Evolutionary conservation across 2,113 vertebrate species (phyloP).

Genomic region (Jacana jacana): DNA sequence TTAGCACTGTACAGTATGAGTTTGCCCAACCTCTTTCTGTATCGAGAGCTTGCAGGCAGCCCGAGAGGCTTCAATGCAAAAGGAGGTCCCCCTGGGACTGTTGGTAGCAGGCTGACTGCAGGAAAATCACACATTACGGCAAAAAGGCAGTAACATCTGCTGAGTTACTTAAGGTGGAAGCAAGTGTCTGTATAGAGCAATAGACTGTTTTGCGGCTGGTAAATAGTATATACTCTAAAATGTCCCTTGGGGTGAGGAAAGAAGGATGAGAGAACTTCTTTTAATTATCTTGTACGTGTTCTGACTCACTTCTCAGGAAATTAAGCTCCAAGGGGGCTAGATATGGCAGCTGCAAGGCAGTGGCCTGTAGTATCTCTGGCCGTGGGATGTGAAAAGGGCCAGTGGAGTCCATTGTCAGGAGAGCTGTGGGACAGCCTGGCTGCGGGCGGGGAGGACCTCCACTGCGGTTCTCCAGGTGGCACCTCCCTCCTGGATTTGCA

Average conservation of each 20-base stretch:
- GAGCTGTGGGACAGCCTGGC: background rate
- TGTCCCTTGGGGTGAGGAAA: background rate
- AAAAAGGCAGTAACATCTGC: background rate
- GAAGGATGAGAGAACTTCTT: background rate
- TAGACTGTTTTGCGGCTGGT: background rate
- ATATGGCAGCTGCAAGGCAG: background rate
- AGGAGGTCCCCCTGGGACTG: background rate
- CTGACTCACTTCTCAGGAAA: background rate
- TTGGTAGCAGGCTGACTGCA: background rate
- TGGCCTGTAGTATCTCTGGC: background rate
- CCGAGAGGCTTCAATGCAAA: background rate
- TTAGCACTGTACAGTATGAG: rapidly evolving
- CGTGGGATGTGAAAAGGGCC: background rate
- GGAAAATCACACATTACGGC: background rate
- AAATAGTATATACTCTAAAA: background rate
- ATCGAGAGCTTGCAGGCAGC: background rate
- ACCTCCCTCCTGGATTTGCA: background rate
- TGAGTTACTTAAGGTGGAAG: background rate
- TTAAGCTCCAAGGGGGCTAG: background rate
- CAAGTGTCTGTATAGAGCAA: background rate
- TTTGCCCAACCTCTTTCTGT: background rate
- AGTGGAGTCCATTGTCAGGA: background rate
- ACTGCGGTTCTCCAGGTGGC: background rate
- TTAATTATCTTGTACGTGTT: background rate
- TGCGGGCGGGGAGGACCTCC: rapidly evolving